These are phyloP conservation scores for Nestor notabilis DNA, from an alignment of 2,113 vertebrate species.

Conservation along the genomic window DNA sequence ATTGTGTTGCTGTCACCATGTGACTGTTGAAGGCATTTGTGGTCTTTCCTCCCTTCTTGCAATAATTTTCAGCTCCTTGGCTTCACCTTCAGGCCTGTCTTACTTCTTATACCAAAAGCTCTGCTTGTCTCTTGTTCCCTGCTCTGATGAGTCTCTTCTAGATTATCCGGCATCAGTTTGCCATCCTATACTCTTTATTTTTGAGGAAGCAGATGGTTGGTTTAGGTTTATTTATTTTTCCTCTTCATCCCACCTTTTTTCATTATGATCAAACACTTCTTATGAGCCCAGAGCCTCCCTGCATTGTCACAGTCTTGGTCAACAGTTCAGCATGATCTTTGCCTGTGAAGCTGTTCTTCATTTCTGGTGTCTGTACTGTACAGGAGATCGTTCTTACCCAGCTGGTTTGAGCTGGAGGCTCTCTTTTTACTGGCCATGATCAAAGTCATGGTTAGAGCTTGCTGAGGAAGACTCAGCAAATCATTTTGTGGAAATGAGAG, in stretches of 20 bases:
- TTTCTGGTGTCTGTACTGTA: not conserved
- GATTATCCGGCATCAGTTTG: not conserved
- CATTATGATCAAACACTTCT: not conserved
- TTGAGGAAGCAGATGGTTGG: not conserved
- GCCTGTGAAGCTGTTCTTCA: not conserved
- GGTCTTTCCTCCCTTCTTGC: not conserved
- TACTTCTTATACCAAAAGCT: not conserved
- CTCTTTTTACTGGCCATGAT: not conserved
- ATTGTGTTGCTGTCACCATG: not conserved
- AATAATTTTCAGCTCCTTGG: not conserved
- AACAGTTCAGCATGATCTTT: not conserved
- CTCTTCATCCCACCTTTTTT: not conserved
- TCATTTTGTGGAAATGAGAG: not conserved
- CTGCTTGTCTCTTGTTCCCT: not conserved
- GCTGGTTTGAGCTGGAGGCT: not conserved
- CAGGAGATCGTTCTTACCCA: not conserved
- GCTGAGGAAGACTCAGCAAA: not conserved
- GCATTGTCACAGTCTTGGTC: not conserved
- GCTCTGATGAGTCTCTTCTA: not conserved
- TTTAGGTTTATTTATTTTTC: not conserved
- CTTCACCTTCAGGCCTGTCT: not conserved
- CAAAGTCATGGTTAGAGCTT: not conserved
- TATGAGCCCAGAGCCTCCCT: not conserved
- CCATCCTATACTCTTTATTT: not conserved
- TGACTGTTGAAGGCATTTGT: not conserved